Conservation (phyloP, 2,797 vertebrate species). For the Halcyon leucocephala region DNA sequence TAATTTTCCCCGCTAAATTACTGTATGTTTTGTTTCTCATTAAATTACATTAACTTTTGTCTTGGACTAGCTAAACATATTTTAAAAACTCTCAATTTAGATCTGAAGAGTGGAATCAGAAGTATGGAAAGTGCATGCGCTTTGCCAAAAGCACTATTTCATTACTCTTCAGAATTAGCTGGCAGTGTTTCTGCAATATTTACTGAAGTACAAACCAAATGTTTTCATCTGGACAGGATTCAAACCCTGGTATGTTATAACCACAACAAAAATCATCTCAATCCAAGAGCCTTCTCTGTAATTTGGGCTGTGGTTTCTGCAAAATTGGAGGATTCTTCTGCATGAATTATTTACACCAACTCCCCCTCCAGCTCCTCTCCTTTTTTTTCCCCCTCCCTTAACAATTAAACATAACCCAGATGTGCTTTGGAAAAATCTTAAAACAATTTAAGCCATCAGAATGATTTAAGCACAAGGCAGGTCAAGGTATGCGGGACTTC, state of each 20-base stretch:
- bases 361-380: background rate
- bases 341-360: slow-evolving; percentile 66
- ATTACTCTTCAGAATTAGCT: slow-evolving; percentile 81
- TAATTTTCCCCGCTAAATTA: slow-evolving; percentile 16
- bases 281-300: slow-evolving; percentile 75
- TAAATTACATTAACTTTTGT: slow-evolving; percentile 67
- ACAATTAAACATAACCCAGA: slow-evolving; percentile 65
- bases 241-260: slow-evolving; percentile 78
- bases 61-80: slow-evolving; percentile 64
- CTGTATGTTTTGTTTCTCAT: slow-evolving; percentile 26
- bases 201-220: slow-evolving; percentile 82
- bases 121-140: slow-evolving; percentile 60
- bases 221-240: slow-evolving; percentile 83
- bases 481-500: slow-evolving; percentile 22
- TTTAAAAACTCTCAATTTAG: slow-evolving; percentile 65
- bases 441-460: slow-evolving; percentile 31
- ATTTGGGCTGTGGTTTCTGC: slow-evolving; percentile 75
- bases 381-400: background rate
- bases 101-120: slow-evolving; percentile 67
- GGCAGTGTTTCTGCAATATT: slow-evolving; percentile 78
- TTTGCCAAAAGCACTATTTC: slow-evolving; percentile 80
- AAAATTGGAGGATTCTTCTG: slow-evolving; percentile 73
- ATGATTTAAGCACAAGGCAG: slow-evolving; percentile 45
- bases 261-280: slow-evolving; percentile 78
- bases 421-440: slow-evolving; percentile 60